Conservation (phyloP, 2,888 invertebrate species). For the Tetragonisca angustula region DNA sequence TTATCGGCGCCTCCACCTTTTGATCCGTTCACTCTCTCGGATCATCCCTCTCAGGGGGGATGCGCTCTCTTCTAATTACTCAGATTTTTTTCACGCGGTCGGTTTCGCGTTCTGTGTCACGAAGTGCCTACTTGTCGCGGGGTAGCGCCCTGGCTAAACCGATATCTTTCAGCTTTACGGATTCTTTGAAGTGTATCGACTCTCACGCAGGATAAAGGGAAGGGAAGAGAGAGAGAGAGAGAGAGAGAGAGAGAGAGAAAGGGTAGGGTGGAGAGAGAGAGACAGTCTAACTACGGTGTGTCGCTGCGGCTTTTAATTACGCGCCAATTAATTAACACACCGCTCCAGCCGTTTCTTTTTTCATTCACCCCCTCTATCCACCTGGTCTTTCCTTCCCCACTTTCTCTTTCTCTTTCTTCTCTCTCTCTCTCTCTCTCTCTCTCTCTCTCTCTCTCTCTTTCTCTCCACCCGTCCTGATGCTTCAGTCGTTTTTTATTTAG, state of each 20-base stretch:
- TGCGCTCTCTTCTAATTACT: conserved; percentile 46
- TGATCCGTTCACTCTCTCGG: conserved; percentile 30
- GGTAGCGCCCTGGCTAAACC: conserved; percentile 50
- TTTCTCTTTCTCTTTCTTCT: conserved; percentile 16
- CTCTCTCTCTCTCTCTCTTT: conserved; percentile 11
- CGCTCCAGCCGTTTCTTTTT: conserved; percentile 49
- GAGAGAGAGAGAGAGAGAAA: not conserved
- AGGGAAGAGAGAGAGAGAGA: too few species aligned
- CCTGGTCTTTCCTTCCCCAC: conserved; percentile 2
- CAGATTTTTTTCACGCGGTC: conserved; percentile 44
- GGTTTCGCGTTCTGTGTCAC: conserved; percentile 26
- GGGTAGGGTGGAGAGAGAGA: conserved; percentile 21
- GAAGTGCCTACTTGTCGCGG: conserved; percentile 40
- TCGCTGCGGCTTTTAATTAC: conserved; percentile 79
- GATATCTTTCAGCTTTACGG: conserved; percentile 50
- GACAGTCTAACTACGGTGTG: conserved; percentile 59
- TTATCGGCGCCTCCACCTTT: conserved; percentile 4
- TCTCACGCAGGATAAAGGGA: not conserved
- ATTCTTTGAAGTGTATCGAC: conserved; percentile 63
- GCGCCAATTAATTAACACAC: conserved; percentile 81
- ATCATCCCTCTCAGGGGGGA: not conserved
- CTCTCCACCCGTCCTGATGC: not conserved
- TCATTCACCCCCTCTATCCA: conserved; percentile 16
- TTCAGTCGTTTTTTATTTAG: conserved; percentile 47
- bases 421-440: not conserved